phyloP scores from a whole-genome alignment of 1,140 invertebrate species.

The Nephotettix cincticeps region DNA sequence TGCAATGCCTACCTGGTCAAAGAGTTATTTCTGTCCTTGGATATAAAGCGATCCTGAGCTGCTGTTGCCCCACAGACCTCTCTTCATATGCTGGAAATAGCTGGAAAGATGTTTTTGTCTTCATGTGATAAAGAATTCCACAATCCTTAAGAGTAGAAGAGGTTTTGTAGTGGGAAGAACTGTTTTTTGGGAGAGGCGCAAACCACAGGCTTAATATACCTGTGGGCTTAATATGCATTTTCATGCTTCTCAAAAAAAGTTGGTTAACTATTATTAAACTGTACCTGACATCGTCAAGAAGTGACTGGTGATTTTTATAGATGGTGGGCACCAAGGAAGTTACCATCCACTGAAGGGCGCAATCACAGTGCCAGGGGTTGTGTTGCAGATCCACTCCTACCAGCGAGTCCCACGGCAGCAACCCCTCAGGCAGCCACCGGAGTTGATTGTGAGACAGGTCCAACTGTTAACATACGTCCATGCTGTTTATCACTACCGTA shows the following conservation, averaged over 20 bases:
- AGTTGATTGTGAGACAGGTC: slow-evolving; percentile 53
- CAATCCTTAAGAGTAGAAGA: too few relatives aligned
- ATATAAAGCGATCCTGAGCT: too few relatives aligned
- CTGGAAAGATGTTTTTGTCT: not conserved
- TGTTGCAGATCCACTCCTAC: slow-evolving; percentile 49
- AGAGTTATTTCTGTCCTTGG: too few relatives aligned
- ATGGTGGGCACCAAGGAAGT: slow-evolving; percentile 47
- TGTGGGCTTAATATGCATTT: too few relatives aligned
- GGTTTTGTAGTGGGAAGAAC: too few relatives aligned
- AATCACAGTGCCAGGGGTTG: slow-evolving; percentile 54
- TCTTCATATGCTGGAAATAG: too few relatives aligned
- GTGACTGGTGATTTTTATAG: slow-evolving; percentile 44
- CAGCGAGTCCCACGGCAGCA: slow-evolving; percentile 46
- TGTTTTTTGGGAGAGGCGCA: too few relatives aligned
- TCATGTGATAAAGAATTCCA: not conserved
- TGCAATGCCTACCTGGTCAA: too few relatives aligned
- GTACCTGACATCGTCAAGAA: slow-evolving; percentile 51
- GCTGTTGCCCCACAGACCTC: too few relatives aligned
- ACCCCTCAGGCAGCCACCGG: slow-evolving; percentile 42
- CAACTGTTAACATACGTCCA: slow-evolving; percentile 44
- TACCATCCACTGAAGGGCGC: slow-evolving; percentile 52
- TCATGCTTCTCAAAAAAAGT: too few relatives aligned
- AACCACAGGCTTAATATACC: too few relatives aligned
- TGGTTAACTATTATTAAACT: slow-evolving; percentile 27
- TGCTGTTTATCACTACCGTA: too few relatives aligned